Conservation (phyloP, 2,888 invertebrate genomes). For the Synergus japonicus region DNA sequence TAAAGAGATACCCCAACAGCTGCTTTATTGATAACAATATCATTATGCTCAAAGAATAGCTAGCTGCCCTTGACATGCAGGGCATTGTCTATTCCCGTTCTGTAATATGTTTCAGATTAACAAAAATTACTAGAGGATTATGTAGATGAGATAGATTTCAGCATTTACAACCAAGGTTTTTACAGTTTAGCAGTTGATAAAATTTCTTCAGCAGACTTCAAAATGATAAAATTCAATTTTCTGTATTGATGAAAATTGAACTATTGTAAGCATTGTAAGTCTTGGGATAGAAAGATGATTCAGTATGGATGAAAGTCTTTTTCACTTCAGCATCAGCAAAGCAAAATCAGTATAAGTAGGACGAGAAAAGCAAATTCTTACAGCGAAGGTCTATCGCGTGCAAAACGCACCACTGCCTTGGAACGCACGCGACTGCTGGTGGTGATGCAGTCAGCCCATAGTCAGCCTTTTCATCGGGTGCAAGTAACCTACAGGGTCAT, state of each 20-base stretch:
- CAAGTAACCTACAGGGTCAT: background rate
- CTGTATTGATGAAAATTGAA: background rate
- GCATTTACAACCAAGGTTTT: too few species aligned
- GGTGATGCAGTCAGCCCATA: background rate
- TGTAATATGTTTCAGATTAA: too few species aligned
- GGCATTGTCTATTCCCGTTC: too few species aligned
- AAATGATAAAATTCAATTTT: background rate
- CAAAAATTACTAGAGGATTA: too few species aligned
- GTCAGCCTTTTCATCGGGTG: background rate
- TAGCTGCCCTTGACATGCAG: too few species aligned
- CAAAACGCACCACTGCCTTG: slow-evolving; percentile 41
- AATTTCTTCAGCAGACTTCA: too few species aligned
- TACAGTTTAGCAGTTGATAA: too few species aligned
- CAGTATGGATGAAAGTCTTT: background rate
- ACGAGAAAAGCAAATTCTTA: slow-evolving; percentile 44
- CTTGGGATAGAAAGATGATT: background rate
- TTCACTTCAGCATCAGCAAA: background rate
- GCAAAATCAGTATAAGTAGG: slow-evolving; percentile 26
- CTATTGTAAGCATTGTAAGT: too few species aligned
- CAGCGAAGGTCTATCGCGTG: slow-evolving; percentile 48
- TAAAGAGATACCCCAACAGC: slow-evolving; percentile 12
- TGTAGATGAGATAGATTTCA: too few species aligned
- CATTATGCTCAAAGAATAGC: too few species aligned
- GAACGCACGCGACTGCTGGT: slow-evolving; percentile 41
- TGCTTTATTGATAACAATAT: background rate